Base-by-base conservation (phyloP, 2,797 vertebrate species). In the Cygnus olor region DNA sequence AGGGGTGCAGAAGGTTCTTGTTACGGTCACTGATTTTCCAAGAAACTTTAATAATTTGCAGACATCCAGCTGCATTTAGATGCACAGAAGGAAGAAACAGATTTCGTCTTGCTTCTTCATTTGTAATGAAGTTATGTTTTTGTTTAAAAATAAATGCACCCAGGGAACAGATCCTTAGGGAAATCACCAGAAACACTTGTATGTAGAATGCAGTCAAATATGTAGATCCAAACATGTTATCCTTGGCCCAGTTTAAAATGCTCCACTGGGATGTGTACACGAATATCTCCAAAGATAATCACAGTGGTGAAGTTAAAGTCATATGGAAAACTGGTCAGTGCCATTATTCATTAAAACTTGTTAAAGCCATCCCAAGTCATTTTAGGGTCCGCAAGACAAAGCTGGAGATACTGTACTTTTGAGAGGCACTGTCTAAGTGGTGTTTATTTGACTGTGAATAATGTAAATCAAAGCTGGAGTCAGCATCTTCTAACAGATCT, bases 21-120 rank as follows among this genome's bases (percentile, higher is more conserved):
- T 89, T 95, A 85, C 1, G 51, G 91, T 89, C 79, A 89, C 58
- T 88, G 84, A 81, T 94, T 89, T 94, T 95, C 65, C 88, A 74
- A 63, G 65, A 91, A 90, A 65, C 54, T 54, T 17, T 95, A 90
- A 60, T 93, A 93, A 95, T 95, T 85, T 94, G 34, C 78, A 92
- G 76, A 72, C 71, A 80, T 80, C 49, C 91, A 78, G 32, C 30
- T 84, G 66, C 42, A 38, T 90, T 88, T 84, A 89, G 56, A 60
- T 58, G 51, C 58, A 85, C 34, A 76, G 65, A 94, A 91, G 65
- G 80, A 89, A 90, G 86, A 90, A 88, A 27, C 7, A 0, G 0
- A 61, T 94, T 94, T 94, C 5, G 53, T 93, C 79, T 78, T 82
- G 17, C 51, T 72, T 56, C 51, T 71, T 72, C 16, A 32, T 42